Base-by-base conservation (phyloP, 2,797 vertebrate species). In the Hemitrygon akajei region DNA sequence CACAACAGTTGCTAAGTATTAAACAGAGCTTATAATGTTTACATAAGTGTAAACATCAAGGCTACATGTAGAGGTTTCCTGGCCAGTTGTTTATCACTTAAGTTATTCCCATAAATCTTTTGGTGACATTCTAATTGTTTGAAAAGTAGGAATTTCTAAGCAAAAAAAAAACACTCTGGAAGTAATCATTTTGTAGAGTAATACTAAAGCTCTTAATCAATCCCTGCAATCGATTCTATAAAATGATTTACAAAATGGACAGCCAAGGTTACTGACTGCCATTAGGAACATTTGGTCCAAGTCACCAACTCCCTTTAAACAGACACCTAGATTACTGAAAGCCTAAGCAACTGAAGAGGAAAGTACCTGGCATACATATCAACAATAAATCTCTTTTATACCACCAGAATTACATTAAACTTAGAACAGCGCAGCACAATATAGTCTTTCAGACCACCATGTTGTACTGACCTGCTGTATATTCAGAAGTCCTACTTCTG, bases 1-100 rank as follows among this genome's bases (percentile, higher is more conserved):
- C 69, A 37, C 47, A 47, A 93, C 11, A 14, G 18, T 56, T 75
- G 91, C 14, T 92, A 76, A 93, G 73, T 75, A 93, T 93, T 93
- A 76, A 93, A 76, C 73, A 47, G 40, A 40, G 40, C 73, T 56
- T 75, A 27, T 18, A 10, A 56, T 93, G 47, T 93, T 93, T 93
- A 76, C 27, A 7, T 34, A n/a, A 56, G 75, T 7, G 16, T 93
- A 93, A 75, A 58, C 40, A 75, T 2, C 37, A 16, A 75, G 10
- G 27, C 27, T n/a, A 14, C 37, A 76, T 27, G 16, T 22, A 73
- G 10, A 56, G 91, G 7, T 30, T 25, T n/a, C 30, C 27, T 92
- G 91, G 40, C 22, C 34, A 75, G 20, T 40, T 91, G 91, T 75
- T 75, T 76, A 93, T 58, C 47, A 25, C 27, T 34, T 71, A 47